Evolutionary conservation across 2,888 invertebrate genomes (phyloP).

Genomic region (Lypha dubia): DNA sequence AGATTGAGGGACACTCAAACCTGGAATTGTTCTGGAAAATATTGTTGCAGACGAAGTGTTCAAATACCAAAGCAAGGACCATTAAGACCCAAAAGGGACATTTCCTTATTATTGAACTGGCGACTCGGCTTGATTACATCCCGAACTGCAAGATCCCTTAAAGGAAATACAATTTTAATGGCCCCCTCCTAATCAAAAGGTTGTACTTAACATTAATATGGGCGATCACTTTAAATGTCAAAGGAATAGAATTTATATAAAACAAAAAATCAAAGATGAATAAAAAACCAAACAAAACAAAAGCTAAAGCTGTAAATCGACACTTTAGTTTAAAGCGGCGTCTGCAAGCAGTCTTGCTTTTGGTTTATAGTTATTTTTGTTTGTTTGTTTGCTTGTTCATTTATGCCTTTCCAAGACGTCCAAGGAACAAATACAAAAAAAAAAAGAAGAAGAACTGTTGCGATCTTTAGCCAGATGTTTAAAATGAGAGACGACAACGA

Average conservation of each 20-base stretch:
- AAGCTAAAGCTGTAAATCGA: conserved; percentile 74
- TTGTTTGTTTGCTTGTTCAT: neutral
- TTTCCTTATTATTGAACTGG: too few species aligned
- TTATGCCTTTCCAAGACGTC: conserved; percentile 14
- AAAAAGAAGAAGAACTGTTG: conserved; percentile 49
- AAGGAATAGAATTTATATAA: conserved; percentile 56
- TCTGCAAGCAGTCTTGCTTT: conserved; percentile 67
- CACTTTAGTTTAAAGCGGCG: conserved; percentile 74
- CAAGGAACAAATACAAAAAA: neutral
- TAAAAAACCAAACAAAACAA: conserved; percentile 19
- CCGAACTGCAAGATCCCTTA: too few species aligned
- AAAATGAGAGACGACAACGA: conserved; percentile 66
- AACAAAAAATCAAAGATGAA: conserved; percentile 48
- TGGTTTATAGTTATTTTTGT: conserved; percentile 24
- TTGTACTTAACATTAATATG: conserved; percentile 39
- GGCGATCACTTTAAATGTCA: conserved; percentile 54
- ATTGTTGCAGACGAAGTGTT: too few species aligned
- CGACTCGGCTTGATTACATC: too few species aligned
- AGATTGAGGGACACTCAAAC: too few species aligned
- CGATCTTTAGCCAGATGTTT: conserved; percentile 71
- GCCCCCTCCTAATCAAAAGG: conserved; percentile 13
- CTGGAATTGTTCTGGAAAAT: too few species aligned
- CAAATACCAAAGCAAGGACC: too few species aligned
- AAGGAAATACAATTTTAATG: too few species aligned
- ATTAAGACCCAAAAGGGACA: too few species aligned